Evolutionary conservation across 2,888 invertebrate genomes (phyloP).

Genomic region (Dimorphilus gyrociliatus): DNA sequence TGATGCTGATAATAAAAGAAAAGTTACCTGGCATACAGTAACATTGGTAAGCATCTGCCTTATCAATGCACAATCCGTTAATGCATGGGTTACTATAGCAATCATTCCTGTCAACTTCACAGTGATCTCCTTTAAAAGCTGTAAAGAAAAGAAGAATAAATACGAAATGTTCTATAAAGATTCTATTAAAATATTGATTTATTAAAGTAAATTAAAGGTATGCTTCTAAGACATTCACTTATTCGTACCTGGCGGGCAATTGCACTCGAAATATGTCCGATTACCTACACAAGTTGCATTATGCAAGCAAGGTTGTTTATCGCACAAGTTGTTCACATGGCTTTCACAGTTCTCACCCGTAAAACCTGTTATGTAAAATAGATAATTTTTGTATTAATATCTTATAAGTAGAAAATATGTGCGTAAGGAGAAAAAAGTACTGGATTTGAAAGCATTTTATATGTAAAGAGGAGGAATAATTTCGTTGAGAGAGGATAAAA

Average conservation of each 20-base stretch:
- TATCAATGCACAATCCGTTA: conserved; percentile 28
- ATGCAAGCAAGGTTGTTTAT: conserved; percentile 18
- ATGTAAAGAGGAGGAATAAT: too few species aligned
- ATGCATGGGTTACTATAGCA: conserved; percentile 26
- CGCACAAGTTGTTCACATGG: conserved; percentile 17
- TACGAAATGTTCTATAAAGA: neutral
- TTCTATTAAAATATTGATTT: neutral
- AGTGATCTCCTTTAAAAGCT: conserved; percentile 12
- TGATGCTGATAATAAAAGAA: neutral
- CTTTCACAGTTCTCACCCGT: conserved; percentile 16
- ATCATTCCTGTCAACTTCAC: conserved; percentile 26
- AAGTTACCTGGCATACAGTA: conserved; percentile 28
- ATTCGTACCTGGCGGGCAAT: conserved; percentile 17
- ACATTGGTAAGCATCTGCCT: conserved; percentile 20
- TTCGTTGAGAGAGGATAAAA: too few species aligned
- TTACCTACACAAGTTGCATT: conserved; percentile 21
- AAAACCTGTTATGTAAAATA: conserved; percentile 15
- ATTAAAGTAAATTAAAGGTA: neutral
- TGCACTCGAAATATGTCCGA: conserved; percentile 16
- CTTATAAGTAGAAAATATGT: too few species aligned
- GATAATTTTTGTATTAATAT: too few species aligned
- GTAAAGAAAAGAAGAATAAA: neutral
- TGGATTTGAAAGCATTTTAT: too few species aligned
- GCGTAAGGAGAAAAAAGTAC: too few species aligned
- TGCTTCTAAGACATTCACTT: conserved; percentile 11